Evolutionary conservation across 2,797 vertebrate species (phyloP).

Genomic region (Gymnodraco acuticeps): DNA sequence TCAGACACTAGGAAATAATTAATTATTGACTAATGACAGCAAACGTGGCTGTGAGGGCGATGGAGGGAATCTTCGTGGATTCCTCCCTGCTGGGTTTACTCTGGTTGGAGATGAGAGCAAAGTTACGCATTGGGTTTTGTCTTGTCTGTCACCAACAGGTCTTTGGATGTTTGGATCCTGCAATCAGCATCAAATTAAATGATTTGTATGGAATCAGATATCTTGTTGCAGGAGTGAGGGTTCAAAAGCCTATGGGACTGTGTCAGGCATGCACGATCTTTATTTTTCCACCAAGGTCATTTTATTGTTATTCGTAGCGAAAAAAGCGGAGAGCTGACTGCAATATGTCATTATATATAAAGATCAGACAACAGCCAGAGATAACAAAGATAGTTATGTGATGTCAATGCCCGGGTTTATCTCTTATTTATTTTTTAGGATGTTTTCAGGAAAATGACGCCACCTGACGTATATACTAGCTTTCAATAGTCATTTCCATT

Average conservation of each 20-base stretch:
- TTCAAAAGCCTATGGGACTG: conserved; percentile 41
- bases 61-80: conserved; percentile 59
- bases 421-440: conserved; percentile 15
- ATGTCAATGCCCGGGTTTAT: conserved; percentile 17
- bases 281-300: conserved; percentile 83
- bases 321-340: conserved; percentile 48
- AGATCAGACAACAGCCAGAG: conserved; percentile 25
- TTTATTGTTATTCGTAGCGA: conserved; percentile 69
- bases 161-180: conserved; percentile 62
- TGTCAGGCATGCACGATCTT: conserved; percentile 66
- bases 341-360: conserved; percentile 36
- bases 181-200: conserved; percentile 41
- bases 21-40: conserved; percentile 87
- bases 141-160: conserved; percentile 82
- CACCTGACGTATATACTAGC: conserved; percentile 30
- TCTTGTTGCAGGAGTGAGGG: conserved; percentile 14
- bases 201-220: conserved; percentile 14
- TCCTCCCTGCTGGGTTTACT: conserved; percentile 71
- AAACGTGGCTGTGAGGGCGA: conserved; percentile 77
- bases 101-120: conserved; percentile 72
- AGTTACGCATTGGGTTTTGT: conserved; percentile 83
- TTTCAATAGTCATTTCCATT: conserved; percentile 7
- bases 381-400: conserved; percentile 26
- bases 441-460: conserved; percentile 22
- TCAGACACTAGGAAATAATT: conserved; percentile 83